Base-by-base conservation (phyloP, 1,140 invertebrate species). In the Achatina immaculata region DNA sequence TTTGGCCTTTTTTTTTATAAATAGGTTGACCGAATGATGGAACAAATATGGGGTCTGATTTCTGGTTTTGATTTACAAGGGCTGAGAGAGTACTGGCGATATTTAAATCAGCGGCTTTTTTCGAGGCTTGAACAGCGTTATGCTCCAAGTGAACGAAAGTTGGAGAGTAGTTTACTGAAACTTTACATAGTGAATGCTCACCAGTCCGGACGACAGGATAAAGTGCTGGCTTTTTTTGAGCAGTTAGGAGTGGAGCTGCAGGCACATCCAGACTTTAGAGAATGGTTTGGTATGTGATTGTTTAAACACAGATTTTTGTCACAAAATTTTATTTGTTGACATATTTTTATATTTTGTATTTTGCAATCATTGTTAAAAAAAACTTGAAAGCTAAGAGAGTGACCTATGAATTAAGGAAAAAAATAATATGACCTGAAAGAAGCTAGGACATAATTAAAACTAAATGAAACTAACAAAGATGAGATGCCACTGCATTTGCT, bases 221-320 rank as follows among this genome's bases (percentile, higher is more conserved):
- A 96, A 92, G 94, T 98, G 65, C 93, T 82, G 4, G 97, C 98
- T 82, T 99, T 99, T 91, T 96, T 99, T 89, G 93, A 93, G 40
- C 97, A 95, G 92, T 94, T 98, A 94, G 94, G 96, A 7, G 92
- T 94, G 72, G 96, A 98, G 87, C 88, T 98, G 40, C 96, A 97
- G 89, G 95, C 94, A 77, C 96, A 97, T 89, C 93, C 93, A 75
- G 97, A 98, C 89, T 99, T 97, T 96, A 97, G 95, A 88, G 97
- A 99, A 86, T 99, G 97, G 97, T 99, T 98, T 93, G 95, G 97
- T 98, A 94, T 93, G 94, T 85, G 43, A 71, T 82, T 36, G 55
- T 43, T 78, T 62, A n/a, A 16, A 0, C 48, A 77, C 0, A 24
- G 28, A 45, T 80, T 80, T 72, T n/a, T n/a, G n/a, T n/a, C n/a